Base-by-base conservation (phyloP, 64 coral and sea anemone genomes). In the Orbicella faveolata region DNA sequence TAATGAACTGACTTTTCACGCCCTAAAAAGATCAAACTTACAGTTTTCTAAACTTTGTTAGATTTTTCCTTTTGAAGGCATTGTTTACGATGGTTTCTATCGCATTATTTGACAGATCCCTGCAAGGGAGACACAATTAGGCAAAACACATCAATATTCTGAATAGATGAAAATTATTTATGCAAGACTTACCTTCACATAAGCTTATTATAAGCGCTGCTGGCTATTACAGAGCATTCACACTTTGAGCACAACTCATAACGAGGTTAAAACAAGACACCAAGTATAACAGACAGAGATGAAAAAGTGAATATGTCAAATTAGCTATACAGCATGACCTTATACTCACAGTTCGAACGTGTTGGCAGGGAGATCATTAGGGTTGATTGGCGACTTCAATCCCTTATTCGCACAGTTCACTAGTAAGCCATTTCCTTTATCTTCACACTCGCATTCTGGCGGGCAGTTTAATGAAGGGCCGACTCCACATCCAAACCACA, bases 101-200 rank as follows among this genome's bases (percentile, higher is more conserved):
- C 64, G 54, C 67, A 63, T 92, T 92, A 19, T 63, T 52, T 23
- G 90, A 92, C 63, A 92, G 78, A 62, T 87, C 23, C 20, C 90
- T 92, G 55, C 34, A 55, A 81, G 2, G 33, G 67, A 52, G 10
- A 18, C 20, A 85, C 44, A 66, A 30, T 72, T 19, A 85, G 41
- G 65, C 36, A 69, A 72, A 61, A 63, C 34, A 6, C 35, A 53
- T 51, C 12, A 52, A 19, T 26, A 70, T 68, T 68, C 65, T 25
- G 18, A 21, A 20, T 68, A 59, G 11, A 59, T 59, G 55, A 59
- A 57, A 59, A 59, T 59, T 59, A 59, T 12, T 59, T 59, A 59
- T 59, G 10, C 44, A 48, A 48, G 44, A 48, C 44, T 48, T 48
- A 48, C 44, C 44, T 48, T 48, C 44, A 48, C 44, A 48, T 48